These are phyloP conservation scores for Torymus aiolomorphi DNA, from an alignment of 2,888 invertebrate species.

Conservation along the genomic window DNA sequence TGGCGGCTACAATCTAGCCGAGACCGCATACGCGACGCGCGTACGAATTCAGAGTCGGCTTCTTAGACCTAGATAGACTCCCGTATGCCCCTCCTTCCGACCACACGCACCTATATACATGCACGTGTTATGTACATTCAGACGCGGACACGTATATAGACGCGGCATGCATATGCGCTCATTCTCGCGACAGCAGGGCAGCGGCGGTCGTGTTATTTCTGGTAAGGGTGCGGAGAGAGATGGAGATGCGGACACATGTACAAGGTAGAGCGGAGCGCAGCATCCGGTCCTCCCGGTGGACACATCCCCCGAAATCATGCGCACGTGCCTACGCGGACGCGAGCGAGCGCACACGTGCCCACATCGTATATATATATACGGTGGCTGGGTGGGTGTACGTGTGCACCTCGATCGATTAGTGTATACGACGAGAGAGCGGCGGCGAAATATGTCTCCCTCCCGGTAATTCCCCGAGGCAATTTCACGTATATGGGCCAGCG, in stretches of 20 bases:
- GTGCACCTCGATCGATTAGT: too few species aligned
- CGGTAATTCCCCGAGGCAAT: constrained; percentile 50
- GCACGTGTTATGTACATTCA: too few species aligned
- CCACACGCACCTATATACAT: not conserved
- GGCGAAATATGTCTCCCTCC: not conserved
- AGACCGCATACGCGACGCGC: too few species aligned
- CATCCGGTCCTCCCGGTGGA: constrained; percentile 43
- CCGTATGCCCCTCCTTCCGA: too few species aligned
- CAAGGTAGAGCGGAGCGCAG: not conserved
- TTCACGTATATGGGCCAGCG: constrained; percentile 42
- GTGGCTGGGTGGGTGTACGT: too few species aligned
- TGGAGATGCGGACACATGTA: too few species aligned
- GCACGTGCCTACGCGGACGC: constrained; percentile 33
- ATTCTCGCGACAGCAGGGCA: too few species aligned
- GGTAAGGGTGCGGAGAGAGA: too few species aligned
- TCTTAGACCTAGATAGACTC: constrained; percentile 16
- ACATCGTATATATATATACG: too few species aligned
- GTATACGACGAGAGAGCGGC: not conserved
- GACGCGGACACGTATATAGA: too few species aligned
- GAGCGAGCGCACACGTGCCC: not conserved
- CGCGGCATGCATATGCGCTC: too few species aligned
- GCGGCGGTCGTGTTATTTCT: constrained; percentile 19
- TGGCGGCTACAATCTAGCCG: too few species aligned
- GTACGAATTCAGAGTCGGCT: constrained; percentile 2
- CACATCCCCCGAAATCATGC: constrained; percentile 42